These are phyloP conservation scores for Coreoperca whiteheadi DNA, from an alignment of 2,113 vertebrate genomes.

Conservation along the genomic window DNA sequence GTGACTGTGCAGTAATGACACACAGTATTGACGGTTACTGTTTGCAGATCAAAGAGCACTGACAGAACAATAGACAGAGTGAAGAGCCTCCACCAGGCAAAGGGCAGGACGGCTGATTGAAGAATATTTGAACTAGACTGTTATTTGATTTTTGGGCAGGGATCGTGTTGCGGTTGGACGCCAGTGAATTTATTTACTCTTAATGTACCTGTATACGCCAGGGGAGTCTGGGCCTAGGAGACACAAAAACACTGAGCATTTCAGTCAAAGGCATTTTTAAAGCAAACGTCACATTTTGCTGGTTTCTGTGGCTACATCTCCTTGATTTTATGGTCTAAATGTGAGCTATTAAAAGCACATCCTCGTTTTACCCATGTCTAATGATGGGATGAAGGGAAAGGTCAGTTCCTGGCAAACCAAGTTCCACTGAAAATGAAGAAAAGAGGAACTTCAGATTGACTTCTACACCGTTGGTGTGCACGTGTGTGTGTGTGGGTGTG, in stretches of 20 bases:
- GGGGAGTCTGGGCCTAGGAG: not conserved
- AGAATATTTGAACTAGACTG: conserved; percentile 72
- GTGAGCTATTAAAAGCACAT: not conserved
- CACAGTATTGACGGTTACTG: conserved; percentile 1
- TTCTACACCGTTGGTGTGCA: not conserved
- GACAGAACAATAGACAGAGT: conserved; percentile 46
- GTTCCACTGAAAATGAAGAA: not conserved
- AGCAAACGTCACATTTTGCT: not conserved
- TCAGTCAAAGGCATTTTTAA: not conserved
- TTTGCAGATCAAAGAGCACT: conserved; percentile 50
- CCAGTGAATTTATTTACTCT: conserved; percentile 23
- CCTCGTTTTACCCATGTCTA: not conserved
- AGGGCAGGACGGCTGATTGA: conserved; percentile 44
- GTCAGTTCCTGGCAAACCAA: not conserved
- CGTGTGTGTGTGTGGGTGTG: conserved; percentile 2
- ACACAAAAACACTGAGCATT: not conserved
- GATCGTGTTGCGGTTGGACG: conserved; percentile 55
- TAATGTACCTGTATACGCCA: not conserved
- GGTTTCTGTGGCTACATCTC: not conserved
- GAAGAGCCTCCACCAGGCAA: conserved; percentile 41
- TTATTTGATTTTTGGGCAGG: conserved; percentile 64
- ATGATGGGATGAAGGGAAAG: not conserved
- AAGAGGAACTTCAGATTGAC: not conserved
- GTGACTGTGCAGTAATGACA: not conserved
- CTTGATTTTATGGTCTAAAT: not conserved